A percentile compares a stretch with the other conserved stretches of the same genome.
phyloP scores from a whole-genome alignment of 2,888 invertebrate genomes.

The Lepidochitona cinerea region DNA sequence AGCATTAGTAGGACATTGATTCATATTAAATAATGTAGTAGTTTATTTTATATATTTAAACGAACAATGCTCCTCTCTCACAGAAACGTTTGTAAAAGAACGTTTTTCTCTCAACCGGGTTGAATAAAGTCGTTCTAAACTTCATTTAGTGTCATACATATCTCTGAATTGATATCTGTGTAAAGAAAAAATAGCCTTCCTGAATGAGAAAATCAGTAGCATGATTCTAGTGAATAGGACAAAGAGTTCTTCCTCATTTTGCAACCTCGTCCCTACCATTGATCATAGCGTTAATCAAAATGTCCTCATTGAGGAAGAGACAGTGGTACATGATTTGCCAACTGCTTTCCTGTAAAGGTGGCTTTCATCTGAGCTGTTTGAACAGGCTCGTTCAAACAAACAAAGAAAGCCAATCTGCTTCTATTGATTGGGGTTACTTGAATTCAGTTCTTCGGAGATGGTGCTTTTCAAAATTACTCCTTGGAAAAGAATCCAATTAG shows the following conservation, averaged over 20 bases:
- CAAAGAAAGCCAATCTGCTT: constrained; percentile 2
- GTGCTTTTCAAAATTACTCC: neutral
- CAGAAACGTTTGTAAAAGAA: too few relatives aligned
- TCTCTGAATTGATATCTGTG: too few relatives aligned
- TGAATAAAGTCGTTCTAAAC: too few relatives aligned
- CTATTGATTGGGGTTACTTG: neutral
- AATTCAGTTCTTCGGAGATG: neutral
- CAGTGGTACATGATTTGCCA: neutral
- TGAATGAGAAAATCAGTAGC: too few relatives aligned
- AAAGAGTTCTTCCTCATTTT: constrained; percentile 4
- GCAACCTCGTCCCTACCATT: neutral
- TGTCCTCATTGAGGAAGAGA: neutral
- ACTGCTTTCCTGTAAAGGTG: neutral
- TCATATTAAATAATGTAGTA: too few relatives aligned
- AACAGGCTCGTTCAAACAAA: constrained; percentile 2
- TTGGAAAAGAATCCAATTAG: neutral
- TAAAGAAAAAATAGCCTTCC: too few relatives aligned
- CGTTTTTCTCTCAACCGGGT: too few relatives aligned
- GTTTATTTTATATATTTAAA: too few relatives aligned
- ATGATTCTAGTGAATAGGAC: too few relatives aligned
- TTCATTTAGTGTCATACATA: too few relatives aligned
- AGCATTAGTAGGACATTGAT: too few relatives aligned
- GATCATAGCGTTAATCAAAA: constrained; percentile 1
- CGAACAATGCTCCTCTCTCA: too few relatives aligned
- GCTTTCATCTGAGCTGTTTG: neutral